phyloP scores from a whole-genome alignment of 2,888 invertebrate genomes.

The Thumatha senex region DNA sequence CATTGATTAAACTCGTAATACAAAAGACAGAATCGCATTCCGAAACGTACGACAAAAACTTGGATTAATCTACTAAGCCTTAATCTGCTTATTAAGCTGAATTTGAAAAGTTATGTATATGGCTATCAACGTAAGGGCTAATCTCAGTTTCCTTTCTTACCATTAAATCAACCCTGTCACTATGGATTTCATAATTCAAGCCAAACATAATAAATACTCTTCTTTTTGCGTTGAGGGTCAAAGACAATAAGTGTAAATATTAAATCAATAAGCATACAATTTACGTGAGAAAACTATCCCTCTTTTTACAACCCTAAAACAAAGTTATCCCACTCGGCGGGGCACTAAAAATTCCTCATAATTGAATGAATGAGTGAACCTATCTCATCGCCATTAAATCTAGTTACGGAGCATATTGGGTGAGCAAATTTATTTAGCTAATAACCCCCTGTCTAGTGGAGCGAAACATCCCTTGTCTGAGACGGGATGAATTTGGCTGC shows the following conservation, averaged over 20 bases:
- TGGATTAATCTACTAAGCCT: too few relatives aligned
- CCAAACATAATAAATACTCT: too few relatives aligned
- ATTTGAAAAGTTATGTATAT: too few relatives aligned
- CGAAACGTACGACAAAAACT: too few relatives aligned
- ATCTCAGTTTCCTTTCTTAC: too few relatives aligned
- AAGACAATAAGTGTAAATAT: constrained; percentile 32
- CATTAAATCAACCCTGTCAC: too few relatives aligned
- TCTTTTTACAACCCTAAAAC: constrained; percentile 67
- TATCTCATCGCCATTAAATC: constrained; percentile 83
- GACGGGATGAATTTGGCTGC: constrained; percentile 31
- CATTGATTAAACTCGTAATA: too few relatives aligned
- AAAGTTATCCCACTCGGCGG: constrained; percentile 75
- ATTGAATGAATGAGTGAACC: constrained; percentile 77
- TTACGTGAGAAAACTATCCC: constrained; percentile 77
- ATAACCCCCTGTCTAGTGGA: constrained; percentile 65
- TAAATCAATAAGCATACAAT: constrained; percentile 63
- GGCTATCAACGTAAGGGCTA: too few relatives aligned
- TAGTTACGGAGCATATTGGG: constrained; percentile 83
- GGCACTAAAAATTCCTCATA: constrained; percentile 83
- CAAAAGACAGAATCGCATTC: too few relatives aligned
- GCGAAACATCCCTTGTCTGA: constrained; percentile 60
- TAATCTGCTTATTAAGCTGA: too few relatives aligned
- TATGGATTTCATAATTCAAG: too few relatives aligned
- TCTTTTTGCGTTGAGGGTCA: too few relatives aligned
- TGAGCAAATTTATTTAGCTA: constrained; percentile 83